These are phyloP conservation scores for Xenentodon cancila DNA, from an alignment of 2,797 vertebrate species.

Conservation along the genomic window DNA sequence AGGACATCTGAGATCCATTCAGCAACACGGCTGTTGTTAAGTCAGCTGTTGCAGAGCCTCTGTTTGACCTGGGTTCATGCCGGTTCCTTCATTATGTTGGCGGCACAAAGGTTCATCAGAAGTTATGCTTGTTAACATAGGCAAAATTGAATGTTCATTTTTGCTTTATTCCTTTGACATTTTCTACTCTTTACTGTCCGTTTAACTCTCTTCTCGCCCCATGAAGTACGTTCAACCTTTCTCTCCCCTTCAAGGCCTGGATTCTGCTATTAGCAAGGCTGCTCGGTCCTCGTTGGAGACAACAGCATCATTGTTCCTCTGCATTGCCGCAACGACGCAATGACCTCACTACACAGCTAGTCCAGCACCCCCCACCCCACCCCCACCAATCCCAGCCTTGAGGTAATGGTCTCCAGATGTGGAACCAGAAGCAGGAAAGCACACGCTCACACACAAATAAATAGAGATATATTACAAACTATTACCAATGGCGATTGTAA, in stretches of 20 bases:
- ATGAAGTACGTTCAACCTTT: background rate
- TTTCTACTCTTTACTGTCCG: background rate
- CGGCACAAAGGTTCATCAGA: constrained; percentile 13
- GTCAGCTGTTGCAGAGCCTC: constrained; percentile 2
- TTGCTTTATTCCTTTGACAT: background rate
- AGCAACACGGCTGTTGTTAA: background rate
- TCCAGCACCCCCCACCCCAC: constrained; percentile 34
- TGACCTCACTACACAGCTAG: constrained; percentile 77
- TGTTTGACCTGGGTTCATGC: constrained; percentile 41
- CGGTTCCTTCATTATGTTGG: constrained; percentile 23
- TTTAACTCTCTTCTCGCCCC: constrained; percentile 1
- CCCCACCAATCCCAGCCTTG: constrained; percentile 51
- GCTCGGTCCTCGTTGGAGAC: constrained; percentile 59
- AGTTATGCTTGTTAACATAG: constrained; percentile 3
- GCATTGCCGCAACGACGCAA: constrained; percentile 68
- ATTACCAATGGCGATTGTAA: constrained; percentile 25
- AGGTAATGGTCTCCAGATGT: constrained; percentile 81
- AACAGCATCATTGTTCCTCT: constrained; percentile 79
- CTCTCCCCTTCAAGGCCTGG: constrained; percentile 6
- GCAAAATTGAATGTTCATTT: background rate
- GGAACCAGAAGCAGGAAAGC: constrained; percentile 48
- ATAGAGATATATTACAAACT: constrained; percentile 54
- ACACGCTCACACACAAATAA: constrained; percentile 26
- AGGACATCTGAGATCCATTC: background rate
- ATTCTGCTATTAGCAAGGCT: constrained; percentile 36